phyloP scores from a whole-genome alignment of 1,140 invertebrate species.

The Brachionus angularis region DNA sequence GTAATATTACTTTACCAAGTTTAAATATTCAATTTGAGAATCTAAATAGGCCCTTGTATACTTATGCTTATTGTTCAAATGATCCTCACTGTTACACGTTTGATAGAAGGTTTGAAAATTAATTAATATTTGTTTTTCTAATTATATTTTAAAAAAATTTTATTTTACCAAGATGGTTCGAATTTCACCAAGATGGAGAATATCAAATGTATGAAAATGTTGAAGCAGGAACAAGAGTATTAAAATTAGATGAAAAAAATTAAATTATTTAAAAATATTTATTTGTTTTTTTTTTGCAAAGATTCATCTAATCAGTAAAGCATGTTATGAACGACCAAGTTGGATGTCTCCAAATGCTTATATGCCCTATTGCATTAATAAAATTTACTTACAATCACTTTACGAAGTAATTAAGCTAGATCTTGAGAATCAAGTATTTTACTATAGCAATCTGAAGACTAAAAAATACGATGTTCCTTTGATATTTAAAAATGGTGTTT shows the following conservation, averaged over 20 bases:
- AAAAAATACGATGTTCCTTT: not conserved
- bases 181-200: conserved; percentile 18
- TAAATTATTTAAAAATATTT: not conserved
- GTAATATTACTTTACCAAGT: not conserved
- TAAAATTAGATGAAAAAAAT: not conserved
- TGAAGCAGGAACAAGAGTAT: conserved; percentile 16
- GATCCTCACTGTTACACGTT: conserved; percentile 19
- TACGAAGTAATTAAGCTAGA: conserved; percentile 3
- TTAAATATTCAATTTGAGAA: not conserved
- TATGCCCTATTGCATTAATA: not conserved
- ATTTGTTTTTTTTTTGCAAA: not conserved
- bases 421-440: not conserved
- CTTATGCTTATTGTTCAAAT: not conserved
- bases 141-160: not conserved
- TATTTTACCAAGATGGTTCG: not conserved
- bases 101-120: not conserved
- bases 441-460: not conserved
- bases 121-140: not conserved
- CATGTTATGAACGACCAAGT: not conserved
- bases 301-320: not conserved
- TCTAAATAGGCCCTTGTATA: not conserved
- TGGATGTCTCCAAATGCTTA: not conserved
- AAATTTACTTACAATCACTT: conserved; percentile 21
- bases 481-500: not conserved
- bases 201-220: conserved; percentile 27